These are phyloP conservation scores for Hestina assimilis DNA, from an alignment of 1,140 invertebrate species.

Conservation along the genomic window DNA sequence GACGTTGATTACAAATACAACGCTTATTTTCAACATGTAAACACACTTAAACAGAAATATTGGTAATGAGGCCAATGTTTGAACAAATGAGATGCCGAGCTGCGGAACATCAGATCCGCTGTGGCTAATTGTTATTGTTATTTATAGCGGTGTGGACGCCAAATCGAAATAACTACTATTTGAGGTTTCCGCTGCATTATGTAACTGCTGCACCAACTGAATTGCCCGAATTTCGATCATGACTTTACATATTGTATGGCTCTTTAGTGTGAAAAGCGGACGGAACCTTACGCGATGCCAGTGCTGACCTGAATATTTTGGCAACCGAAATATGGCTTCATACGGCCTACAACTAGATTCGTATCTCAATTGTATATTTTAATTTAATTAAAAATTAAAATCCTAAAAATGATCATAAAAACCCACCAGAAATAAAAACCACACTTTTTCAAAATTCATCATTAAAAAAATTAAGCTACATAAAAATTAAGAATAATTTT, in stretches of 20 bases:
- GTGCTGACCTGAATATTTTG: constrained; percentile 7
- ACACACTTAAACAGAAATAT: constrained; percentile 16
- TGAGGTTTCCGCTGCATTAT: constrained; percentile 30
- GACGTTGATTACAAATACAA: not conserved
- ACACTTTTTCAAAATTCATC: no score
- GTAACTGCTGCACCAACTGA: constrained; percentile 6
- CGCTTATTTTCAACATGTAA: constrained; percentile 2
- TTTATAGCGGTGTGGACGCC: constrained; percentile 29
- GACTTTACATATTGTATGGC: no score
- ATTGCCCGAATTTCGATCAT: constrained; percentile 8
- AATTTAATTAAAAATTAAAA: not conserved
- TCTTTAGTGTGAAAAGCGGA: no score
- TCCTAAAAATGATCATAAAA: no score
- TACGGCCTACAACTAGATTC: no score
- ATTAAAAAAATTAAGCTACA: no score
- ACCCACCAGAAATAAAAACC: no score
- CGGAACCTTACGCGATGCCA: not conserved
- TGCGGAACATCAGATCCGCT: constrained; percentile 25
- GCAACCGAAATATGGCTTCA: not conserved
- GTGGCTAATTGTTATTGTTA: constrained; percentile 34
- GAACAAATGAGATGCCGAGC: constrained; percentile 33
- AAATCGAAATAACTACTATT: constrained; percentile 36
- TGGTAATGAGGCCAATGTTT: constrained; percentile 27
- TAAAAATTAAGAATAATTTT: no score
- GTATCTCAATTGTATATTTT: not conserved